A percentile compares a stretch with the other conserved stretches of the same genome.
These are phyloP conservation scores for Caenorhabditis wallacei DNA, from an alignment of 2,888 invertebrate species.

Conservation along the genomic window DNA sequence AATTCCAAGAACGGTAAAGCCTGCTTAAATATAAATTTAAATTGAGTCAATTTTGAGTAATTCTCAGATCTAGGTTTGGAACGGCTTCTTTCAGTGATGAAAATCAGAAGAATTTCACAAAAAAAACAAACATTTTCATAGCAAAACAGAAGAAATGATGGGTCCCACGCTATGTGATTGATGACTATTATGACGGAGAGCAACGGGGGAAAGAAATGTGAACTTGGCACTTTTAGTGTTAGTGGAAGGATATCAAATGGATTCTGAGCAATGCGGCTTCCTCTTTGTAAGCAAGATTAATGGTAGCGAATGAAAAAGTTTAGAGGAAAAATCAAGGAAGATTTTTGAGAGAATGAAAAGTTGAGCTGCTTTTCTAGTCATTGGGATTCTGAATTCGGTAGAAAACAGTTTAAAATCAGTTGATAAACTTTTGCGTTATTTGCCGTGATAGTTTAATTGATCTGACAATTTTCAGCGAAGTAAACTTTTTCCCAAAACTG, in stretches of 20 bases:
- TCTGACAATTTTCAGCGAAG: too few species aligned
- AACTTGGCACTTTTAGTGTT: constrained; percentile 1
- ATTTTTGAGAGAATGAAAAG: neutral
- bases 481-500: too few species aligned
- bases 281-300: constrained; percentile 11
- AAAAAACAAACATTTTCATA: constrained; percentile 8
- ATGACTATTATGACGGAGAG: constrained; percentile 39
- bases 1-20: too few species aligned
- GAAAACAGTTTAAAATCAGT: too few species aligned
- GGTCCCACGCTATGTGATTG: constrained; percentile 20
- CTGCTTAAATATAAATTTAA: too few species aligned
- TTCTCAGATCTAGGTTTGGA: neutral
- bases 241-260: neutral
- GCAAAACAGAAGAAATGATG: neutral
- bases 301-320: constrained; percentile 1
- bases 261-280: constrained; percentile 1
- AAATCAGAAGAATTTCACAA: neutral
- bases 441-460: too few species aligned
- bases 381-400: too few species aligned
- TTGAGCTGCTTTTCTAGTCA: neutral
- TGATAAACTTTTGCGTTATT: too few species aligned
- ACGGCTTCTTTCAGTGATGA: neutral
- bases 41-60: too few species aligned
- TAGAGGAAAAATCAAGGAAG: neutral
- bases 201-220: constrained; percentile 5